A percentile compares a stretch with the other conserved stretches of the same genome.
Evolutionary conservation across 2,113 vertebrate genomes (phyloP).

Genomic region (Thermophis baileyi): DNA sequence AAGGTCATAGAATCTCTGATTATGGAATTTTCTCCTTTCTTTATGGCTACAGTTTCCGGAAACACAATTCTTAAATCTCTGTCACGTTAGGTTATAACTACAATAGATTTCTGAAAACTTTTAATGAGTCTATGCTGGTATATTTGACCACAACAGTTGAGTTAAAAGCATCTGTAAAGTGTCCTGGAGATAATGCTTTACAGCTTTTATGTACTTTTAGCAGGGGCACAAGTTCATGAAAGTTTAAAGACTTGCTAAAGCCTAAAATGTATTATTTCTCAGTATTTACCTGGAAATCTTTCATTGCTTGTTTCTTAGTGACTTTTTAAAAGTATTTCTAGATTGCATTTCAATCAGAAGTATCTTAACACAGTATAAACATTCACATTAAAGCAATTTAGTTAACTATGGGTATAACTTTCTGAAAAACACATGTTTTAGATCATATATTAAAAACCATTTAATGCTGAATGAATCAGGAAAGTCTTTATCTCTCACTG

Average conservation of each 20-base stretch:
- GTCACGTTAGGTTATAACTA: background rate
- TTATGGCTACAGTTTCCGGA: background rate
- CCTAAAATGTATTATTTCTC: background rate
- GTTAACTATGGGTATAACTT: background rate
- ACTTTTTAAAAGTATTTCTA: background rate
- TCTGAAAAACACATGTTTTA: background rate
- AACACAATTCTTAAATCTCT: background rate
- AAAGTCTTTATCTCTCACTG: background rate
- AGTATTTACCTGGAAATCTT: background rate
- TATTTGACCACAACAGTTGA: constrained; percentile 17
- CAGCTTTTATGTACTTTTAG: background rate
- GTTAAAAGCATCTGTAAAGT: background rate
- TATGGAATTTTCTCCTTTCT: background rate
- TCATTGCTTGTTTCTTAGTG: background rate
- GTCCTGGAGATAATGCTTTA: background rate
- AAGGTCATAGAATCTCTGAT: background rate
- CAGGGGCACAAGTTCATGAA: rapidly evolving
- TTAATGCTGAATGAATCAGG: background rate
- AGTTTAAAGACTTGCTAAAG: background rate
- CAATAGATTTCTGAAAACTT: background rate
- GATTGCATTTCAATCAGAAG: background rate
- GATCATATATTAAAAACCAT: background rate
- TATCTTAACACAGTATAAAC: no score
- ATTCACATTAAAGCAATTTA: background rate
- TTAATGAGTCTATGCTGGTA: background rate